Evolutionary conservation across 2,797 vertebrate genomes (phyloP).

Genomic region (Gephyroberyx darwinii): DNA sequence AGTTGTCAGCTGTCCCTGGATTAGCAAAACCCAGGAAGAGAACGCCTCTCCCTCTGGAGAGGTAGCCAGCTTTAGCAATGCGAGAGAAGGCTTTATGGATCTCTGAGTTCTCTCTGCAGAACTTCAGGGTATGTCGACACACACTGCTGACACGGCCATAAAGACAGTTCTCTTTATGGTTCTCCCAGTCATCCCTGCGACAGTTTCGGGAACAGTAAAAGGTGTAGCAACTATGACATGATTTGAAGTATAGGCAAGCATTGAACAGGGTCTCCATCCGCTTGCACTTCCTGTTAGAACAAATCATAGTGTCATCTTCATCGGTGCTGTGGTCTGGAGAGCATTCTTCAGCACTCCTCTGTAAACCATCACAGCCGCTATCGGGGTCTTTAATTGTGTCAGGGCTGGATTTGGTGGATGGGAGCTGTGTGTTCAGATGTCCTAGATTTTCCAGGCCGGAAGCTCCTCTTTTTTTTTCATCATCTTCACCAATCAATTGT

Average conservation of each 20-base stretch:
- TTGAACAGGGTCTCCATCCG: constrained; percentile 94
- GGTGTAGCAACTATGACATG: constrained; percentile 97
- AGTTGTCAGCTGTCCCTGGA: constrained; percentile 92
- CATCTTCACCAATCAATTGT: constrained; percentile 84
- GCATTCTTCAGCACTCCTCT: constrained; percentile 84
- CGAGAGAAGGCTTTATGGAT: constrained; percentile 97
- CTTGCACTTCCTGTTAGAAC: constrained; percentile 93
- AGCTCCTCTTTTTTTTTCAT: constrained; percentile 69
- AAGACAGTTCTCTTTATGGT: constrained; percentile 91
- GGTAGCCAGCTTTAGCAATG: constrained; percentile 93
- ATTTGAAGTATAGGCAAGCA: constrained; percentile 96
- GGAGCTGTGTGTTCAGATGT: constrained; percentile 84
- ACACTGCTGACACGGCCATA: constrained; percentile 92
- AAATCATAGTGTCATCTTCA: constrained; percentile 94
- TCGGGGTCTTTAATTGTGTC: constrained; percentile 81
- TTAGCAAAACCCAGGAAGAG: constrained; percentile 96
- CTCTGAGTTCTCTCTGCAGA: constrained; percentile 90
- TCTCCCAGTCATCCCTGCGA: constrained; percentile 94
- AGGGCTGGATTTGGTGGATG: constrained; percentile 81
- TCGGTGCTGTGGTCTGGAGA: constrained; percentile 91
- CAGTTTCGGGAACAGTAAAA: constrained; percentile 97
- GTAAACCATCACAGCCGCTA: constrained; percentile 81
- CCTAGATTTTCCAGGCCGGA: constrained; percentile 72
- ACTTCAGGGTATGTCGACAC: constrained; percentile 91
- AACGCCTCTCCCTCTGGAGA: constrained; percentile 93